Conservation (phyloP, 2,888 invertebrate genomes). For the Harpalus rubripes region DNA sequence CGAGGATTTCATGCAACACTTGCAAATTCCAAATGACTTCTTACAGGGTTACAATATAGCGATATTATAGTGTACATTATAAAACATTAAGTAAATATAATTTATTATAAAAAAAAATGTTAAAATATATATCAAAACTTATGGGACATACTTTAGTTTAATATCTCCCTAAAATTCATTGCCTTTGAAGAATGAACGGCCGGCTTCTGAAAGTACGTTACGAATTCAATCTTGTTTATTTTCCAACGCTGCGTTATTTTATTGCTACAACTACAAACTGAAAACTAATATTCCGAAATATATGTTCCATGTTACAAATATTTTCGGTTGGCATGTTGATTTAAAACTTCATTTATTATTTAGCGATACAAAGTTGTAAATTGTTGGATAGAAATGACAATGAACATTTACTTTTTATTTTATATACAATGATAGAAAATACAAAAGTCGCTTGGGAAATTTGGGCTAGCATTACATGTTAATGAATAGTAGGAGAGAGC, state of each 20-base stretch:
- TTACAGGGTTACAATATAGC: too few species aligned
- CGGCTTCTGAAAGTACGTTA: too few species aligned
- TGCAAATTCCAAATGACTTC: too few species aligned
- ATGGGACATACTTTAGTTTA: too few species aligned
- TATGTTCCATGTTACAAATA: background rate
- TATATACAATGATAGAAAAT: background rate
- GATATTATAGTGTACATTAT: too few species aligned
- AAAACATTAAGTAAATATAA: too few species aligned
- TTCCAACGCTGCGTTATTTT: too few species aligned
- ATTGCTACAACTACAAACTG: background rate
- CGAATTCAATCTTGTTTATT: background rate
- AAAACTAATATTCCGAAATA: background rate
- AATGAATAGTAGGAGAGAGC: background rate
- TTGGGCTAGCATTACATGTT: background rate
- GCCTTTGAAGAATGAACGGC: background rate
- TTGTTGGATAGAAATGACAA: background rate
- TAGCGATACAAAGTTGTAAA: background rate
- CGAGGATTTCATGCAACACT: too few species aligned
- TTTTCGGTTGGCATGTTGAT: background rate
- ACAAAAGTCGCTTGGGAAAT: background rate
- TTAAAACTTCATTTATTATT: constrained; percentile 12
- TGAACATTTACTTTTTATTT: background rate
- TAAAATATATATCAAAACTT: too few species aligned
- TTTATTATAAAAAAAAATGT: too few species aligned
- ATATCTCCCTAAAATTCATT: constrained; percentile 58